These are phyloP conservation scores for Doris montereyensis DNA, from an alignment of 2,888 invertebrate species.

Conservation along the genomic window DNA sequence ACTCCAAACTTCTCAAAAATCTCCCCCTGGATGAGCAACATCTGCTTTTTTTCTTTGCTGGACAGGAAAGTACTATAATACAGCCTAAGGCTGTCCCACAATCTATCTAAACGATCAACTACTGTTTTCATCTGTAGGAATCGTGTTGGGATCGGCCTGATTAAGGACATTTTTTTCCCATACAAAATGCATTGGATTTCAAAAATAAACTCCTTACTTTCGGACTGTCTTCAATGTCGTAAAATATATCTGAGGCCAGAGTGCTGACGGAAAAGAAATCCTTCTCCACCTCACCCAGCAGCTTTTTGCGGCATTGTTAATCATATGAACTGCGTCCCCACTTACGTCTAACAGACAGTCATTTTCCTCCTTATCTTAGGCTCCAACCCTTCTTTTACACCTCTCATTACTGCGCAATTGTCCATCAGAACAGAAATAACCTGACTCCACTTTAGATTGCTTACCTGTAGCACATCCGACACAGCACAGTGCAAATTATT, in stretches of 20 bases:
- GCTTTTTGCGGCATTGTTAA: constrained; percentile 17
- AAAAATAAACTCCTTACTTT: not conserved
- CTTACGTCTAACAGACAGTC: constrained; percentile 10
- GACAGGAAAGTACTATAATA: constrained; percentile 9
- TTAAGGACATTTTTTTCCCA: not conserved
- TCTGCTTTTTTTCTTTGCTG: not conserved
- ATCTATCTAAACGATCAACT: not conserved
- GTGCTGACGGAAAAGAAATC: not conserved
- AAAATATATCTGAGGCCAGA: constrained; percentile 3
- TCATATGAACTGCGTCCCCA: constrained; percentile 21
- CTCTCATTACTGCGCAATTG: constrained; percentile 14
- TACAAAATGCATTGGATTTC: not conserved
- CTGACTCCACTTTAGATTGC: not conserved
- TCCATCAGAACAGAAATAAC: constrained; percentile 13
- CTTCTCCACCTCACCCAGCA: not conserved
- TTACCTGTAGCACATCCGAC: not conserved
- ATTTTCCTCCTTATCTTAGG: not conserved
- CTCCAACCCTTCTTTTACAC: constrained; percentile 11
- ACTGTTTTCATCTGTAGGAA: constrained; percentile 6
- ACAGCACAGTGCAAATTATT: not conserved
- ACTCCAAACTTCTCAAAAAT: not conserved
- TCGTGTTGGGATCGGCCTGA: constrained; percentile 10
- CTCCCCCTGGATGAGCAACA: not conserved
- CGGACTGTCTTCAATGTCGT: constrained; percentile 7
- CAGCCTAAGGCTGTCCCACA: constrained; percentile 4